phyloP scores from a whole-genome alignment of 2,888 invertebrate genomes.

The Drosophila falleni region DNA sequence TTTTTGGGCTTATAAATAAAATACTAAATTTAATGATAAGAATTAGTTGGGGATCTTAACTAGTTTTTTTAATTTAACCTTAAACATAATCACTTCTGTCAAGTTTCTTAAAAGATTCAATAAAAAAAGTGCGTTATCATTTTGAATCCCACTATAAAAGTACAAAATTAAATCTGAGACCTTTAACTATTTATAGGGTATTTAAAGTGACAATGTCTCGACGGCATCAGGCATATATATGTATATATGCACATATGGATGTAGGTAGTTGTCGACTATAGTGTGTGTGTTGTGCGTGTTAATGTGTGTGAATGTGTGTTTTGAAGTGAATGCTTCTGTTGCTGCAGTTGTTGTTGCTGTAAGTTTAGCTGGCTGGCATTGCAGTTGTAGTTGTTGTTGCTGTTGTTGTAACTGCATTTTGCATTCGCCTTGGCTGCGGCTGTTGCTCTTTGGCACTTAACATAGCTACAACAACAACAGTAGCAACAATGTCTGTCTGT shows the following conservation, averaged over 20 bases:
- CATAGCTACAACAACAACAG: constrained; percentile 25
- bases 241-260: too few species aligned
- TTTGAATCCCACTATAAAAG: not conserved
- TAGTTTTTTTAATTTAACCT: too few species aligned
- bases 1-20: too few species aligned
- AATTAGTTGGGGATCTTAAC: too few species aligned
- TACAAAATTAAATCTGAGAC: not conserved
- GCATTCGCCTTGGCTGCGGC: constrained; percentile 25
- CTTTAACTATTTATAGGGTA: constrained; percentile 37
- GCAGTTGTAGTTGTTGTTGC: constrained; percentile 38
- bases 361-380: constrained; percentile 19
- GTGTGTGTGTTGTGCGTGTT: constrained; percentile 8
- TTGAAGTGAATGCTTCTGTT: constrained; percentile 57
- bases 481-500: constrained; percentile 19
- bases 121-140: too few species aligned
- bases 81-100: too few species aligned
- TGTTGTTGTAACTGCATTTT: constrained; percentile 29
- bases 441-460: constrained; percentile 30
- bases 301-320: constrained; percentile 22
- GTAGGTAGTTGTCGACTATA: too few species aligned
- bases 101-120: too few species aligned
- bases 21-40: too few species aligned
- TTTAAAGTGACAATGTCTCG: constrained; percentile 19
- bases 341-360: constrained; percentile 40
- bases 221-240: constrained; percentile 1